Base-by-base conservation (phyloP, 1,140 invertebrate genomes). In the Theocolax elegans region DNA sequence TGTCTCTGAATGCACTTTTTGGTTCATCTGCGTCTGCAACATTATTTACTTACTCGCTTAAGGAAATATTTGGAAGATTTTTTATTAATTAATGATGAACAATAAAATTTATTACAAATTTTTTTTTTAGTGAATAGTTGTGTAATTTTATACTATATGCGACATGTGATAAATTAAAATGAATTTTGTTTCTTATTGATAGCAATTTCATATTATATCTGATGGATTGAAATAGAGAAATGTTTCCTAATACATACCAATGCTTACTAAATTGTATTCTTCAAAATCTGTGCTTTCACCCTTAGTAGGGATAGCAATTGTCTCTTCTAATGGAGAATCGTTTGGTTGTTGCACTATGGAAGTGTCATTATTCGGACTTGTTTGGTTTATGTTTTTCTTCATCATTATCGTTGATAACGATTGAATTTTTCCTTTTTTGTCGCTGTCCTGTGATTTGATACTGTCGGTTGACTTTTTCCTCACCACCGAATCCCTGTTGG, bases 1-100 rank as follows among this genome's bases (percentile, higher is more conserved):
- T 53, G 23, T 75, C 15, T 44, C 59, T 69, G 21, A 67, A 74
- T 15, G n/a, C 0, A 58, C 46, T 49, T 53, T 9, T 25, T 15
- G 66, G 31, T 9, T 62, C 40, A 25, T 35, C 0, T 56, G 74
- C 19, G n/a, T 42, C 42, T 76, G 29, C 0, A 63, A 49, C 15
- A 40, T 42, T 38, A 48, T 51, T 51, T 2, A 25, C 10, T 13
- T 19, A 58, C n/a, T n/a, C n/a, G n/a, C n/a, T n/a, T n/a, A n/a
- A n/a, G n/a, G n/a, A n/a, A n/a, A n/a, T n/a, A n/a, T n/a, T n/a
- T n/a, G n/a, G n/a, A n/a, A n/a, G n/a, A n/a, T n/a, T n/a, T n/a
- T n/a, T n/a, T n/a, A n/a, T n/a, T n/a, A n/a, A n/a, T n/a, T n/a
- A n/a, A n/a, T n/a, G n/a, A n/a, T n/a, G n/a, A n/a, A n/a, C n/a